Base-by-base conservation (phyloP, 2,113 vertebrate genomes). In the Empidonax traillii region DNA sequence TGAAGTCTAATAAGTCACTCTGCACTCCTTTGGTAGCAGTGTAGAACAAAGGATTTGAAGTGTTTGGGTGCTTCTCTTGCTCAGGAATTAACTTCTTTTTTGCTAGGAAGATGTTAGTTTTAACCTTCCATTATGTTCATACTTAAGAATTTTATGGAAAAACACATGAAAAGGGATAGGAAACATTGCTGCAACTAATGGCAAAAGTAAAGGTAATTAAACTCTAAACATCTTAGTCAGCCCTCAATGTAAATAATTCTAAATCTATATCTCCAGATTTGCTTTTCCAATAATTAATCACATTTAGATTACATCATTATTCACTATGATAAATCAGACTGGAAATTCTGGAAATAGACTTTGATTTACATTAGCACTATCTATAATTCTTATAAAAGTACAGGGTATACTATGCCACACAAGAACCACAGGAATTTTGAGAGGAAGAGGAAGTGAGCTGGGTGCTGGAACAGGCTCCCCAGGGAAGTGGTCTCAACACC, bases 1-100 rank as follows among this genome's bases (percentile, higher is more conserved):
- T 95, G 74, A 96, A 95, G 43, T 67, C 83, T 92, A 96, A 95
- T 30, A 89, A 78, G 22, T 6, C 39, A 89, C 35, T 69, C 61
- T 77, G 35, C 62, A 27, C 67, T 91, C 58, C 66, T 93, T 83
- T 78, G 49, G 71, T 59, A 90, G 41, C 47, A 92, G 9, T 31
- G 20, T 2, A 4, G 39, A 41, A 92, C 59, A 90, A 89, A 79
- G 33, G 10, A 68, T 66, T 56, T 86, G 72, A 93, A 88, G 44
- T 3, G 10, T 74, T 88, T 7, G 0, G 35, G 68, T 88, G 13
- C 65, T 84, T 90, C 35, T 7, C 22, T 67, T 90, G 14, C 39
- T 69, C 67, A 18, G 20, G 52, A 86, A 79, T 93, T 82, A 74
- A 41, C 16, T 79, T n/a, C 6, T 61, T 77, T 87, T 80, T 46